Base-by-base conservation (phyloP, 1,140 invertebrate species). In the Protaetia brevitarsis region DNA sequence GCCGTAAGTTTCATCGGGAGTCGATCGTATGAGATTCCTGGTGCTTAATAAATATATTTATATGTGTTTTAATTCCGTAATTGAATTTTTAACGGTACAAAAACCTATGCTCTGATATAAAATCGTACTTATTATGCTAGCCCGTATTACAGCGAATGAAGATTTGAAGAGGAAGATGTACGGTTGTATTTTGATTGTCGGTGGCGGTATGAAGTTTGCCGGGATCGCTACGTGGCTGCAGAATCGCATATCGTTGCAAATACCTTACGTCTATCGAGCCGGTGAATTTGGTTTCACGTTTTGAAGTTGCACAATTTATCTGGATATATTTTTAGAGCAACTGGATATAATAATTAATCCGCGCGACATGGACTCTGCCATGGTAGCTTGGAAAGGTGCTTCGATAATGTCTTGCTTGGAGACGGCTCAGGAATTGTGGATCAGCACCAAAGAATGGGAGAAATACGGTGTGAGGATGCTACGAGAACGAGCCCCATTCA, bases 81-180 rank as follows among this genome's bases (percentile, higher is more conserved):
- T n/a, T n/a, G n/a, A n/a, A n/a, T n/a, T n/a, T n/a, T n/a, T n/a
- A n/a, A n/a, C n/a, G n/a, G n/a, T n/a, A n/a, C n/a, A n/a, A n/a
- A n/a, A n/a, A n/a, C n/a, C n/a, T n/a, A n/a, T n/a, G n/a, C n/a
- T n/a, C n/a, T n/a, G n/a, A n/a, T n/a, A n/a, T n/a, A n/a, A n/a
- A n/a, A n/a, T n/a, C n/a, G n/a, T 7, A 34, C 7, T 34, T 34
- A 34, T n/a, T 34, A n/a, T n/a, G n/a, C n/a, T n/a, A n/a, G n/a
- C n/a, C n/a, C n/a, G n/a, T n/a, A n/a, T 61, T 61, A 71, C 29
- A 86, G 82, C 86, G 3, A 89, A 83, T 23, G 95, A 96, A 67
- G 95, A 98, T 69, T 79, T 96, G 31, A 96, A 96, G 80, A 83
- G 92, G 19, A 94, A 95, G 81, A 96, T 98, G 94, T 97, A 95